A percentile compares a stretch with the other conserved stretches of the same genome.
phyloP scores from a whole-genome alignment of 2,113 vertebrate genomes.

The Sapajus apella region DNA sequence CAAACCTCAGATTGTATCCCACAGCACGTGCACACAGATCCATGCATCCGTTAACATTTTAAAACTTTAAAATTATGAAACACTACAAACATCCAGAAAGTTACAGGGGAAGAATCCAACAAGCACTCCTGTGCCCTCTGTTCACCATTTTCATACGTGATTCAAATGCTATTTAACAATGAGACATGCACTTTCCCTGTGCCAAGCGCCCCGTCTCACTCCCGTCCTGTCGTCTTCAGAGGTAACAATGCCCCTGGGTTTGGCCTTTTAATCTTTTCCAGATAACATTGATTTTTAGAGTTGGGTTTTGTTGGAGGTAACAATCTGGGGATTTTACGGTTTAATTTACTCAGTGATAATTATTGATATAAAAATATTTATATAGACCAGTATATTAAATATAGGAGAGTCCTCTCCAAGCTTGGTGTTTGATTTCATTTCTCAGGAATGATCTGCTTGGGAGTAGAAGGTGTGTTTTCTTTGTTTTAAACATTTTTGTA shows the following conservation, averaged over 20 bases:
- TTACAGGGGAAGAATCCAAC: neutral
- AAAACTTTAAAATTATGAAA: neutral
- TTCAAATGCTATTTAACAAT: neutral
- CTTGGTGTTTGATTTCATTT: neutral
- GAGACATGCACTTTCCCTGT: neutral
- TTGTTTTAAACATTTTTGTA: conserved; percentile 19
- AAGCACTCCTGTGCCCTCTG: neutral
- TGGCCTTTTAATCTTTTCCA: neutral
- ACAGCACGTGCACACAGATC: neutral
- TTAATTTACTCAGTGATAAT: neutral
- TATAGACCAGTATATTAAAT: neutral
- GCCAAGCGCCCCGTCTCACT: neutral
- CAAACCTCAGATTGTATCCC: neutral
- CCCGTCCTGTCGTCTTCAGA: neutral
- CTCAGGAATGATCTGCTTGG: neutral
- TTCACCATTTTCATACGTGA: neutral
- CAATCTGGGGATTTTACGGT: neutral
- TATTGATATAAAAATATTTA: conserved; percentile 3
- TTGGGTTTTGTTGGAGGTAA: neutral
- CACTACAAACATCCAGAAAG: neutral
- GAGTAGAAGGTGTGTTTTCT: neutral
- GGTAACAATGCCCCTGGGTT: neutral
- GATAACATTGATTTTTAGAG: neutral
- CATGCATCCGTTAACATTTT: neutral
- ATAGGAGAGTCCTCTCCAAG: neutral